phyloP scores from a whole-genome alignment of 2,797 vertebrate genomes.

The Thamnophis elegans region DNA sequence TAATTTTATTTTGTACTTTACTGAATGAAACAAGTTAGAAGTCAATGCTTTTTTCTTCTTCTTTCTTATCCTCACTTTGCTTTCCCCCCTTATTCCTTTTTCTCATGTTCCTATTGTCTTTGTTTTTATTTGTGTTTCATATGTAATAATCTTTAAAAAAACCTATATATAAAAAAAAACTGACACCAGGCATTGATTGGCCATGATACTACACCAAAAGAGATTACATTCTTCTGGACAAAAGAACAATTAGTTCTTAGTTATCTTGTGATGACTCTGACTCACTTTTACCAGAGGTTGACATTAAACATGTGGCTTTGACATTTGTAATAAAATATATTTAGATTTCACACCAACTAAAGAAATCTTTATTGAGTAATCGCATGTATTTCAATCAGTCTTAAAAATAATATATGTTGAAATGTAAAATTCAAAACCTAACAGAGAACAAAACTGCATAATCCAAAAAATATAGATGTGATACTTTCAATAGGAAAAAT shows the following conservation, averaged over 20 bases:
- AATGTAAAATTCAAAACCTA: neutral
- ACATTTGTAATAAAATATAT: neutral
- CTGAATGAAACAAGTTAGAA: too few relatives aligned
- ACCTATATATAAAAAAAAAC: neutral
- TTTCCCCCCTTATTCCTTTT: too few relatives aligned
- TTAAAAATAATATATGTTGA: neutral
- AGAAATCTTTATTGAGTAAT: neutral
- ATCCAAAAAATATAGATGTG: neutral
- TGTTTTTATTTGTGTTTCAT: too few relatives aligned
- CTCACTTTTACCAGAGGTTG: neutral
- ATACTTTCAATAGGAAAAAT: neutral
- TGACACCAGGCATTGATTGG: neutral
- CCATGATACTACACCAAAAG: neutral
- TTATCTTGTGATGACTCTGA: neutral
- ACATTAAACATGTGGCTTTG: neutral
- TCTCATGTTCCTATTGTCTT: too few relatives aligned
- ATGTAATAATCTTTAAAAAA: too few relatives aligned
- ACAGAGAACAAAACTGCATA: neutral
- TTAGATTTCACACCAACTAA: neutral
- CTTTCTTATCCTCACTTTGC: too few relatives aligned
- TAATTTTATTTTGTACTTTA: too few relatives aligned
- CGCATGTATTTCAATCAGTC: neutral
- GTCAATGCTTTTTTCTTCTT: too few relatives aligned
- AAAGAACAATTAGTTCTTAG: neutral
- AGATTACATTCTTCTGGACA: neutral